Conservation (phyloP, 1,140 invertebrate genomes). For the Diprion similis region DNA sequence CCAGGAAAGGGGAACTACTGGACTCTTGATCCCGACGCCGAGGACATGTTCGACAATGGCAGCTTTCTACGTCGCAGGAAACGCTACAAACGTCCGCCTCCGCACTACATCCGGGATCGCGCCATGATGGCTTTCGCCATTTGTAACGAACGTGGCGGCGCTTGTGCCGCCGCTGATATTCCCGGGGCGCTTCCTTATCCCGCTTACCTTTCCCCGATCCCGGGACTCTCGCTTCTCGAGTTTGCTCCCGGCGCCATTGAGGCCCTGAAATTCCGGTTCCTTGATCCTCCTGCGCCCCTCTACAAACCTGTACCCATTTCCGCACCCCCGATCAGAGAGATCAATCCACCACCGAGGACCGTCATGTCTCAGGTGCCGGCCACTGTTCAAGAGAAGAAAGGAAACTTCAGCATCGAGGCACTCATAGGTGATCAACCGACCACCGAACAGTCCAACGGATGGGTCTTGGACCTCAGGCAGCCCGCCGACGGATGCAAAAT, state of each 20-base stretch:
- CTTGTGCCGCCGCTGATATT: slow-evolving; percentile 37
- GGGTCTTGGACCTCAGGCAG: slow-evolving; percentile 52
- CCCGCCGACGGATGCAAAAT: slow-evolving; percentile 57
- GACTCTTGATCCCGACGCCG: slow-evolving; percentile 95
- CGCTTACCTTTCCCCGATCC: slow-evolving; percentile 56
- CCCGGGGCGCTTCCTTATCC: slow-evolving; percentile 41
- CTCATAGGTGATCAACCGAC: slow-evolving; percentile 59
- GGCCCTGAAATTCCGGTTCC: slow-evolving; percentile 57
- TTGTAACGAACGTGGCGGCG: slow-evolving; percentile 49
- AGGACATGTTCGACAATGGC: slow-evolving; percentile 99
- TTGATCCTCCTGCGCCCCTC: slow-evolving; percentile 49
- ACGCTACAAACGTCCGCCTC: slow-evolving; percentile 88
- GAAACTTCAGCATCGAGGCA: slow-evolving; percentile 64
- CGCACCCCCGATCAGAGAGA: slow-evolving; percentile 44
- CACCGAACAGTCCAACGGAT: slow-evolving; percentile 45
- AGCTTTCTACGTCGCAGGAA: slow-evolving; percentile 94
- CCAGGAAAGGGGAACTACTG: slow-evolving; percentile 99
- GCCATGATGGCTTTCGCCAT: slow-evolving; percentile 60
- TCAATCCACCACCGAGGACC: slow-evolving; percentile 31
- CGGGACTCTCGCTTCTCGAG: slow-evolving; percentile 58
- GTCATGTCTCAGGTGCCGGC: slow-evolving; percentile 25
- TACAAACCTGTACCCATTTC: slow-evolving; percentile 62
- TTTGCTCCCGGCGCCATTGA: slow-evolving; percentile 61
- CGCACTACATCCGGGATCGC: slow-evolving; percentile 64
- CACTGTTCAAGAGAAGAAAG: slow-evolving; percentile 45